Evolutionary conservation across 2,888 invertebrate genomes (phyloP), one percentile per base, ranked within the genome.

Genomic region (Myopa testacea): DNA sequence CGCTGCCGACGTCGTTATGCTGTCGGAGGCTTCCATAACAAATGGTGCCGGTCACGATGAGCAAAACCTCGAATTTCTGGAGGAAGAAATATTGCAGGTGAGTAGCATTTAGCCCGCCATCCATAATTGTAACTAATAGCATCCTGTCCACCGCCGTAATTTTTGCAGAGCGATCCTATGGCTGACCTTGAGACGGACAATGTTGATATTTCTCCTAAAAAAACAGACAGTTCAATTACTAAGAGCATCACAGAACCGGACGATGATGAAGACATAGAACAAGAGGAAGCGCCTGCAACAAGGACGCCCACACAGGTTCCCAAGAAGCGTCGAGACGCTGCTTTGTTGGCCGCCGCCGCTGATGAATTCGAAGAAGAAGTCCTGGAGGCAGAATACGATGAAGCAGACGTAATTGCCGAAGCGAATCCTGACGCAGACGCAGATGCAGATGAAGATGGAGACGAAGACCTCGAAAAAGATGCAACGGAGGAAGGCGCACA

Each of bases 281-380:
- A 60, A 10, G 74, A 78, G 37, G 63, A 55, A 67, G 19, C 34
- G 38, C 55, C 78, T 67, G 50, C 45, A 68, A 34, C 26, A 70
- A 78, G 75, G 70, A 78, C 45, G 12, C 81, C 81, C 0, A 77
- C 80, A 34, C 81, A 82, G 75, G 78, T 82, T 26, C 82, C 82
- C 4, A 82, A 84, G 45, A 82, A 82, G 65, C 80, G 83, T 16
- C 81, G 81, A 37, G 80, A 80, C 63, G 78, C 78, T 3, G 38
- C 69, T 5, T 34, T 72, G 10, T 19, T 78, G 2, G 65, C 75
- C 0, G 67, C 75, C 8, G 78, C 69, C 14, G 80, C 73, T 19
- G 80, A 79, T 16, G 76, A 71, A 3, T 80, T 78, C 1, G 78
- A 70, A 4, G 81, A 68, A 0, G 81, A 70, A 0, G 75, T 40